Percentiles rank a stretch among this genome's conserved stretches.
Conservation (phyloP, 2,888 invertebrate genomes). For the Leptothorax acervorum region DNA sequence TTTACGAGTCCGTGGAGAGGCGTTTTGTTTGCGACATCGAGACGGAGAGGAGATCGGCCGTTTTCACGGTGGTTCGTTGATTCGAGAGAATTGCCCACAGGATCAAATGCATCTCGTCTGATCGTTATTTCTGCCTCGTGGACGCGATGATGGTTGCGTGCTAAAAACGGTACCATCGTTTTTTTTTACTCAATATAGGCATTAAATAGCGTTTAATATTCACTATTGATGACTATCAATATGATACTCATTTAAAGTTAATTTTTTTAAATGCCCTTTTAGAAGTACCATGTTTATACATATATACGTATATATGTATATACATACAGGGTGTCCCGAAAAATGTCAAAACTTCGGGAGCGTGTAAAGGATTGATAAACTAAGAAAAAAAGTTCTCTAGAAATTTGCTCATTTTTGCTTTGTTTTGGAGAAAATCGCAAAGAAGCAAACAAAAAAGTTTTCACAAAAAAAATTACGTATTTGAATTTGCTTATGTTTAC, state of each 20-base stretch:
- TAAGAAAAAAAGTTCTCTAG: no score
- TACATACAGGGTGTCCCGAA: no score
- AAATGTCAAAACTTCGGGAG: no score
- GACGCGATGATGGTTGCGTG: neutral
- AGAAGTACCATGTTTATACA: no score
- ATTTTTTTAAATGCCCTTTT: neutral
- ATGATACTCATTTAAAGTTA: neutral
- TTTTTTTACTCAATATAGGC: neutral
- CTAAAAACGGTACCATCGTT: neutral
- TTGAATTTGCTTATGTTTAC: no score
- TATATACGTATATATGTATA: no score
- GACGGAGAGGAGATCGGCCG: slow-evolving; percentile 84
- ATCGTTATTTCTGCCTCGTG: slow-evolving; percentile 11
- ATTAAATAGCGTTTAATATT: neutral
- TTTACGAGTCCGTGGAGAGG: slow-evolving; percentile 81
- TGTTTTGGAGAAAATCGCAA: no score
- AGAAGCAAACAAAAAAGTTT: no score
- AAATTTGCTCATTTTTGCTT: no score
- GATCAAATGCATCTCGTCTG: slow-evolving; percentile 48
- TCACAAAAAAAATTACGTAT: no score
- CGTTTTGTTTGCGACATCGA: slow-evolving; percentile 84
- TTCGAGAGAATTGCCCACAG: slow-evolving; percentile 73
- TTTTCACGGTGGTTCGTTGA: slow-evolving; percentile 83
- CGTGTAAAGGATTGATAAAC: no score
- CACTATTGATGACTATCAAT: neutral